A percentile compares a stretch with the other conserved stretches of the same genome.
Conservation (phyloP, 64 coral and sea anemone genomes). For the Montipora capricornis region DNA sequence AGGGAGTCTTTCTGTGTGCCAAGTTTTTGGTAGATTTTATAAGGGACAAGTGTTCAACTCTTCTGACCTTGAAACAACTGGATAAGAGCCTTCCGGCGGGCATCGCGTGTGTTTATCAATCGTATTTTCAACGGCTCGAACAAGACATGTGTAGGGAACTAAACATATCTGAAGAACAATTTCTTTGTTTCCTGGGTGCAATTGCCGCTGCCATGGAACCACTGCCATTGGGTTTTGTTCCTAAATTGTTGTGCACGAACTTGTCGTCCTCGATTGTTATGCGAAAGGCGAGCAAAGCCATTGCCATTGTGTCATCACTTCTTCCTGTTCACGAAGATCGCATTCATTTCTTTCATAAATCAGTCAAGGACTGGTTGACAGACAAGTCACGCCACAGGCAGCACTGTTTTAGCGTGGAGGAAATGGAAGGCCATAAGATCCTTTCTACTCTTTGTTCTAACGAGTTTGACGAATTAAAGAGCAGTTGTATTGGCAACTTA, state of each 20-base stretch:
- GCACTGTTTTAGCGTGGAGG: background rate
- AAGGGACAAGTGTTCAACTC: background rate
- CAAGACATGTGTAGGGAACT: background rate
- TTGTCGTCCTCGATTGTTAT: background rate
- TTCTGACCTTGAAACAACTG: background rate
- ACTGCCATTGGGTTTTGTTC: background rate
- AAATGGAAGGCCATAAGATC: conserved; percentile 5
- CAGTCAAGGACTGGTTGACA: conserved; percentile 22
- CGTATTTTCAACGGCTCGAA: background rate
- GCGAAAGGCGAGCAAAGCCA: background rate
- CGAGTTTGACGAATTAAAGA: background rate
- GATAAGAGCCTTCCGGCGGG: background rate
- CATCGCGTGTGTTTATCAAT: background rate
- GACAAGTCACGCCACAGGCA: background rate
- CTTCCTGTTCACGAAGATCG: conserved; percentile 13
- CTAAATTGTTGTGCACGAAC: background rate
- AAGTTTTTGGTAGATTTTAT: background rate
- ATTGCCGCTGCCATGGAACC: background rate
- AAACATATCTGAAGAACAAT: background rate
- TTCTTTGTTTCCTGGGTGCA: background rate
- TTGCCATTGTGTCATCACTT: background rate
- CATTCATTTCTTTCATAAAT: conserved; percentile 25
- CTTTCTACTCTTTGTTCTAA: conserved; percentile 10
- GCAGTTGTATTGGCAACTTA: background rate
- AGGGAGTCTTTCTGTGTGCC: background rate